phyloP scores from a whole-genome alignment of 2,797 vertebrate species.

The Sitta carolinensis region DNA sequence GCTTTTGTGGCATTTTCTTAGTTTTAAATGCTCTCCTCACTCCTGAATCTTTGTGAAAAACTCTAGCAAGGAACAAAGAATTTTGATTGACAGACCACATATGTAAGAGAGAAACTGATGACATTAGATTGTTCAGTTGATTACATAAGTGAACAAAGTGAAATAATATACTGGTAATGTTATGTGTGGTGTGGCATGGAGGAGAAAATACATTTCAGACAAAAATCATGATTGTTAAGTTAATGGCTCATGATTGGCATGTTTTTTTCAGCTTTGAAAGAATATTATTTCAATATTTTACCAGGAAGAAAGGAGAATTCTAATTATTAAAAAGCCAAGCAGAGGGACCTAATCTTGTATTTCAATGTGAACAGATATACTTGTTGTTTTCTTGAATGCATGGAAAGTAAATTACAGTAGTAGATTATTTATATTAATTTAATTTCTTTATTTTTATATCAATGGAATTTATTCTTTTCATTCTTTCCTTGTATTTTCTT shows the following conservation, averaged over 20 bases:
- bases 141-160: neutral
- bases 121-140: neutral
- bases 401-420: neutral
- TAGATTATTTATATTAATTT: neutral
- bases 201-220: neutral
- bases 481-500: neutral
- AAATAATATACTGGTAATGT: neutral
- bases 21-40: neutral
- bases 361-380: neutral
- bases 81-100: slow-evolving; percentile 23
- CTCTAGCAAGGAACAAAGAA: neutral
- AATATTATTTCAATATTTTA: neutral
- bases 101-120: neutral
- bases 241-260: neutral
- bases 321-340: neutral
- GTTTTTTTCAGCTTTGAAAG: neutral
- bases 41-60: neutral
- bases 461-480: neutral
- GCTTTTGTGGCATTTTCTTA: neutral
- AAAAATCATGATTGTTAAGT: neutral
- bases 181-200: neutral
- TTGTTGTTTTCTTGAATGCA: neutral
- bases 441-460: neutral
- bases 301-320: neutral
- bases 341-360: neutral